Evolutionary conservation across 2,797 vertebrate species (phyloP), one percentile per base, ranked within the genome.

Genomic region (Erpetoichthys calabaricus): DNA sequence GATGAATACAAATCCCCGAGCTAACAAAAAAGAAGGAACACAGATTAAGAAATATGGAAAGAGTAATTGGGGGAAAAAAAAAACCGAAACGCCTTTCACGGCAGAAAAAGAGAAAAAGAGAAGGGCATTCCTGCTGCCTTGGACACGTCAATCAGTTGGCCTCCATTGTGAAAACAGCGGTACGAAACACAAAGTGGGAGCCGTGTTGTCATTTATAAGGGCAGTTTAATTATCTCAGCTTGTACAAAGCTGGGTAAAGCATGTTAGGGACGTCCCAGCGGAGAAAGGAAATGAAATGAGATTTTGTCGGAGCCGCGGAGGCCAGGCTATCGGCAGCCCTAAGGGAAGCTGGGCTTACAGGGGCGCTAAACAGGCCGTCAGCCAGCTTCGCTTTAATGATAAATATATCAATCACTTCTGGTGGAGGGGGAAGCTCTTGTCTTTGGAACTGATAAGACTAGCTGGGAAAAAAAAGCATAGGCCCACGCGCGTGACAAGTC

Each of bases 321-420:
- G 53, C 53, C 53, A 54, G 3, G 41, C 5, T 54, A n/a, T 54
- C 53, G 42, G 53, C 5, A 42, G 6, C 53, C 53, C 53, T 42
- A 42, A 54, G 53, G 53, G 25, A 25, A 54, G 10, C 6, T 7
- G 7, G 6, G 10, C 53, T 42, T 41, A 42, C 53, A 42, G 53
- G 41, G 51, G 51, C 4, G 7, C 41, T 42, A 4, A 54, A 54
- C 10, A 54, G 6, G 53, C 53, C 53, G 8, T 4, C 5, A 54
- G 9, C 53, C 7, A 54, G 53, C 41, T 7, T 7, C 3, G 4
- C 53, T 54, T 54, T 54, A 41, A 54, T 43, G 9, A 54, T 42
- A 54, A 54, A 54, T 41, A 54, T 54, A 54, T 54, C 4, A 54
- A 54, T 54, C 53, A 54, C 4, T 54, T 42, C 47, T 7, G 47